Evolutionary conservation across 23 tunicate genomes (phyloP).

Genomic region (Diplosoma virens): DNA sequence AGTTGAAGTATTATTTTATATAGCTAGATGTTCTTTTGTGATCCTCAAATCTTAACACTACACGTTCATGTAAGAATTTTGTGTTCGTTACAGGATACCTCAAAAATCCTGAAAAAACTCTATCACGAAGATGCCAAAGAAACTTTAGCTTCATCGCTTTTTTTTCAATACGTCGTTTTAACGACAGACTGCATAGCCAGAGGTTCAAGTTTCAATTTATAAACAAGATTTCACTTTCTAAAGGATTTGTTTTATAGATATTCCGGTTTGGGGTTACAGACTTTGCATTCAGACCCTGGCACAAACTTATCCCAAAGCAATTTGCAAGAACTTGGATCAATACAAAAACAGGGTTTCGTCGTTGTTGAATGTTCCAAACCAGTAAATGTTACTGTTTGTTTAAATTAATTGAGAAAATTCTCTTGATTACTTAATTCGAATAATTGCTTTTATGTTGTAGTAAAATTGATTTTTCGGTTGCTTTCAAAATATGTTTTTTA

Average conservation of each 20-base stretch:
- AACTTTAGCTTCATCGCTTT: conserved; percentile 4
- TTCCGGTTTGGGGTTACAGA: conserved; percentile 48
- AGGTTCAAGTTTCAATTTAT: background rate
- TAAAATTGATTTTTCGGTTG: background rate
- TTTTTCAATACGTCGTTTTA: conserved; percentile 1
- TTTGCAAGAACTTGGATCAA: conserved; percentile 17
- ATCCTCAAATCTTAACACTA: too few relatives aligned
- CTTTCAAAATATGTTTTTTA: background rate
- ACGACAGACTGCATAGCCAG: conserved; percentile 25
- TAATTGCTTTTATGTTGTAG: too few relatives aligned
- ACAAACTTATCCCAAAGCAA: conserved; percentile 21
- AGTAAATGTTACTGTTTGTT: conserved; percentile 21
- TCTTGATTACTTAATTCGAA: background rate
- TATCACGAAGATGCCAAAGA: background rate
- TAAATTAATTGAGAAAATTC: background rate
- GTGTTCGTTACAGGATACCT: conserved; percentile 1
- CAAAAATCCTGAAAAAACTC: background rate
- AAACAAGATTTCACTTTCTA: background rate
- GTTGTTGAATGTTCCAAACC: conserved; percentile 36
- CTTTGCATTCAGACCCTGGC: conserved; percentile 67
- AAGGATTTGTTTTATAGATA: conserved; percentile 6
- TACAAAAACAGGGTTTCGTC: conserved; percentile 19
- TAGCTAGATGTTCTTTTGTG: too few relatives aligned
- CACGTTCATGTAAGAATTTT: background rate
- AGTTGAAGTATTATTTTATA: too few relatives aligned